Base-by-base conservation (phyloP, 2,888 invertebrate species). In the Linnaemya tessellans region DNA sequence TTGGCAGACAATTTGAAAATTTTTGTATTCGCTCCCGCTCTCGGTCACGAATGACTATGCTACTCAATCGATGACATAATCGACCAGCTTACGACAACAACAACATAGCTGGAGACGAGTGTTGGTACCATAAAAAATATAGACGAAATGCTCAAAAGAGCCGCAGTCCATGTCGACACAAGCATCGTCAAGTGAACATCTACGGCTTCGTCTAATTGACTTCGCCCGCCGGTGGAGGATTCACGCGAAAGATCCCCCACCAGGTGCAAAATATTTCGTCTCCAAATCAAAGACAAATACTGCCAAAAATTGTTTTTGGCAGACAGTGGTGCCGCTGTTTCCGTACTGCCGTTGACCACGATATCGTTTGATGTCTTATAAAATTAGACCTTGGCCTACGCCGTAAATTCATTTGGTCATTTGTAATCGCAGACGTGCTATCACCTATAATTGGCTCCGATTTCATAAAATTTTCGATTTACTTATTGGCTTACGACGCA, bases 121-220 rank as follows among this genome's bases (percentile, higher is more conserved):
- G 77, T 18, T 77, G 58, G 67, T 77, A 67, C n/a, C 58, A 77
- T 7, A 25, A 49, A 25, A 77, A 58, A 35, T 58, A 30, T 67
- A 67, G 35, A 2, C 56, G 25, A 0, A 51, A 68, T 1, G 83
- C 73, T 3, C 67, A 30, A 13, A 83, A 73, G 15, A 73, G 83
- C 43, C 38, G 60, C 41, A 71, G 58, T 25, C 83, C 78, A 9
- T 78, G 73, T 3, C 41, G 62, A 0, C 43, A 71, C 15, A 77
- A 18, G 9, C 15, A 70, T 15, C 70, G 46, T 10, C n/a, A 38
- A 4, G 38, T 60, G 10, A 30, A 60, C 35, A n/a, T 9, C 30
- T 5, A 30, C 30, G 5, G 30, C 30, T 30, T 30, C 30, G 30
- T 49, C n/a, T n/a, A 13, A 15, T 43, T 11, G 43, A 54, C 8